phyloP scores from a whole-genome alignment of 1,140 invertebrate genomes.

The Drosophila sulfurigaster region DNA sequence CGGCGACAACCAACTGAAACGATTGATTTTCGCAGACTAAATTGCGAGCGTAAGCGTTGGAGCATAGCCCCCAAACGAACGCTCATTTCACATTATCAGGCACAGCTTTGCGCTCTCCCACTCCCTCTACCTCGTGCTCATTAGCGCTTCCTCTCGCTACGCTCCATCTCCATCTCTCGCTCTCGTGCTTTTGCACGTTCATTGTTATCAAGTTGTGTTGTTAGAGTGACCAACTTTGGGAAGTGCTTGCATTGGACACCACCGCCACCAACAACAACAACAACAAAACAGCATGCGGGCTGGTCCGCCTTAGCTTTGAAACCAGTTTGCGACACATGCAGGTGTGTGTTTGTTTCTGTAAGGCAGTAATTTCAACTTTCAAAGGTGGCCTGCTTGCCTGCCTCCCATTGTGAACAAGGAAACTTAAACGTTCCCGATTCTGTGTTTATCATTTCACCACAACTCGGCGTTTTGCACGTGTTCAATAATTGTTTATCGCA shows the following conservation, averaged over 20 bases:
- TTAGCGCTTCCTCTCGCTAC: no score
- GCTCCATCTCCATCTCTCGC: slow-evolving; percentile 9
- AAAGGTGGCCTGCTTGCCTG: not conserved
- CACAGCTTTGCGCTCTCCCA: slow-evolving; percentile 54
- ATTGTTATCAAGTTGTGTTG: slow-evolving; percentile 66
- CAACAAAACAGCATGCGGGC: slow-evolving; percentile 26
- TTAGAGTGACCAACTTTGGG: slow-evolving; percentile 64
- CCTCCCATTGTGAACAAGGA: slow-evolving; percentile 51
- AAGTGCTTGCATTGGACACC: slow-evolving; percentile 32
- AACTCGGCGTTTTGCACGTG: slow-evolving; percentile 56
- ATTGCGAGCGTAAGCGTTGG: slow-evolving; percentile 53
- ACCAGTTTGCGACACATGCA: slow-evolving; percentile 62
- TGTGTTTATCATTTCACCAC: slow-evolving; percentile 70
- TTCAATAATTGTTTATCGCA: slow-evolving; percentile 26
- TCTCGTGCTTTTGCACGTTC: slow-evolving; percentile 22
- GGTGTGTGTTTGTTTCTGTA: slow-evolving; percentile 44
- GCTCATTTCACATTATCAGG: slow-evolving; percentile 69
- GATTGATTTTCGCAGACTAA: slow-evolving; percentile 79
- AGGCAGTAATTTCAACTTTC: slow-evolving; percentile 5
- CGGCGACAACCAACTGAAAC: slow-evolving; percentile 63
- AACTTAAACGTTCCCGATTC: slow-evolving; percentile 29
- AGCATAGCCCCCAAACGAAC: slow-evolving; percentile 38
- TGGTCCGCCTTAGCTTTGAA: slow-evolving; percentile 57
- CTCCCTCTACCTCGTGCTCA: slow-evolving; percentile 26
- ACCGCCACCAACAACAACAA: not conserved